These are phyloP conservation scores for Drosophila athabasca DNA, from an alignment of 1,140 invertebrate genomes.

Conservation along the genomic window DNA sequence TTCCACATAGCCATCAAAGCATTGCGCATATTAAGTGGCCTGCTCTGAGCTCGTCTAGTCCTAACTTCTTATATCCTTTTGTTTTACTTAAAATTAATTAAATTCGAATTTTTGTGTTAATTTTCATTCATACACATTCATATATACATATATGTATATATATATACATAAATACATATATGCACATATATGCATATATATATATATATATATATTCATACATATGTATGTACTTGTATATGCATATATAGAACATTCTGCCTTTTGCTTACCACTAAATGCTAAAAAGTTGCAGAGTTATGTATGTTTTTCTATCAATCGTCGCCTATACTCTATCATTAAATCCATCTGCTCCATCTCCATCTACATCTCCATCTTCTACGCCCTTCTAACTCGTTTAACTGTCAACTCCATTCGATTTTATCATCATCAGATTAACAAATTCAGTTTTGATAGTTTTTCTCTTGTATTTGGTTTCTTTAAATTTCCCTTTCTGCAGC, in stretches of 20 bases:
- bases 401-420: conserved; percentile 53
- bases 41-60: conserved; percentile 32
- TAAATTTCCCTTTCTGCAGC: conserved; percentile 29
- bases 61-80: conserved; percentile 49
- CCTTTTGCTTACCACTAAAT: conserved; percentile 72
- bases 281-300: conserved; percentile 76
- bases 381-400: conserved; percentile 30
- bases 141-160: conserved; percentile 22
- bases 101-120: conserved; percentile 80
- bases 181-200: conserved; percentile 36
- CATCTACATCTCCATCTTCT: conserved; percentile 18
- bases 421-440: conserved; percentile 61
- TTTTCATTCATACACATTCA: conserved; percentile 57
- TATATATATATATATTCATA: conserved; percentile 17
- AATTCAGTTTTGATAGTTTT: conserved; percentile 69
- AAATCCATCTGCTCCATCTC: conserved; percentile 20
- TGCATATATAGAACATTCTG: conserved; percentile 48
- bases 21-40: conserved; percentile 44
- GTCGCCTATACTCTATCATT: conserved; percentile 39
- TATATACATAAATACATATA: conserved; percentile 26
- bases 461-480: conserved; percentile 29
- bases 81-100: conserved; percentile 72
- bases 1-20: conserved; percentile 32
- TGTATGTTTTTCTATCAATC: conserved; percentile 36
- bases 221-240: conserved; percentile 15